Base-by-base conservation (phyloP, 2,797 vertebrate species). In the Remorina albescens region DNA sequence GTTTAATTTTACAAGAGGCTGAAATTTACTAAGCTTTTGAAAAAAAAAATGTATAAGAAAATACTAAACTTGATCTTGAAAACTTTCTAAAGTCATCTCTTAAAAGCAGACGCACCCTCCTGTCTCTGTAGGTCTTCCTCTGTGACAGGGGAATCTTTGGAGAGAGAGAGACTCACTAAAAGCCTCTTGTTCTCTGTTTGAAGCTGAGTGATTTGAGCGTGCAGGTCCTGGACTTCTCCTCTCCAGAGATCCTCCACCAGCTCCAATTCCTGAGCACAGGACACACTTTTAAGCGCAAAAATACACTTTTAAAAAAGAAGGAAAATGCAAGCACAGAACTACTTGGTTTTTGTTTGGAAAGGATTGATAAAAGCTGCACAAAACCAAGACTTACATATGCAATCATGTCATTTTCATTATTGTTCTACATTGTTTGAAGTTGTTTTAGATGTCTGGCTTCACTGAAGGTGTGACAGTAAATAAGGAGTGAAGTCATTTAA, bases 201-300 rank as follows among this genome's bases (percentile, higher is more conserved):
- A 65, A 98, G 95, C 91, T 95, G 95, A 16, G 95, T 89, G 42
- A 97, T 96, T 85, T 98, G 96, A 36, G 96, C 95, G 16, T 96
- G 93, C 46, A 97, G 95, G 62, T 98, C 96, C 89, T 98, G 97
- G 0, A 96, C 95, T 80, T 98, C 97, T 28, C 95, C 96, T 70
- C 95, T 92, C 97, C 96, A 98, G 42, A 95, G 95, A 12, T 99
- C 97, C 74, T 98, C 97, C 87, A 97, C 95, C 86, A 95, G 91
- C 86, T 98, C 97, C 86, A 98, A 88, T 82, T 97, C 97, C 97
- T 99, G 68, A 67, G 8, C 39, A 72, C 3, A 49, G 28, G 32
- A 18, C 0, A 67, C 39, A 71, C 12, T n/a, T n/a, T n/a, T n/a
- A n/a, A n/a, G n/a, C n/a, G n/a, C n/a, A n/a, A 73, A 42, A 21